These are phyloP conservation scores for Ceratoteleas bidentatus DNA, from an alignment of 1,140 invertebrate genomes.

Conservation along the genomic window DNA sequence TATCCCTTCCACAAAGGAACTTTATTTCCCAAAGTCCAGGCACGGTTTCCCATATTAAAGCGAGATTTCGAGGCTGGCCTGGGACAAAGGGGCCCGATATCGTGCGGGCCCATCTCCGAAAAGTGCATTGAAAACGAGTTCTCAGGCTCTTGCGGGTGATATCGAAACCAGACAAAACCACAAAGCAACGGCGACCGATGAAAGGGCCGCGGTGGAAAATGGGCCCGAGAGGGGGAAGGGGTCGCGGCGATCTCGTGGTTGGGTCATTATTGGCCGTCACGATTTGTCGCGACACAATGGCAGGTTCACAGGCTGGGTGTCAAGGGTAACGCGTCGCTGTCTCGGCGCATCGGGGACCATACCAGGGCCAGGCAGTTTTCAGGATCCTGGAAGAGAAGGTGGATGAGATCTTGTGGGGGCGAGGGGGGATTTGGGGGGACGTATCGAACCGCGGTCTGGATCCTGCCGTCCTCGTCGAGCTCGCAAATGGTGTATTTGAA, in stretches of 20 bases:
- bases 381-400: neutral
- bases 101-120: conserved; percentile 18
- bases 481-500: conserved; percentile 72
- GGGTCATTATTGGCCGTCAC: conserved; percentile 27
- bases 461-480: conserved; percentile 51
- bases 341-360: conserved; percentile 58
- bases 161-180: conserved; percentile 33
- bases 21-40: conserved; percentile 17
- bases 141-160: conserved; percentile 8
- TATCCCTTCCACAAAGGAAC: conserved; percentile 6
- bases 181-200: conserved; percentile 24
- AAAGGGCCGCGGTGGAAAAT: neutral
- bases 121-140: conserved; percentile 23
- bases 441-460: conserved; percentile 56
- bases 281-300: conserved; percentile 45
- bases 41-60: conserved; percentile 20
- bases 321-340: conserved; percentile 63
- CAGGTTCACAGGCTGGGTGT: conserved; percentile 44
- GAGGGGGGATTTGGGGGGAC: neutral
- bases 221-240: neutral
- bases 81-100: conserved; percentile 8
- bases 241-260: conserved; percentile 38
- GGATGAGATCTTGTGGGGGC: neutral
- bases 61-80: neutral
- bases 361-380: conserved; percentile 1